Conservation (phyloP, 2,888 invertebrate genomes). For the Sceliomorpha sp. region DNA sequence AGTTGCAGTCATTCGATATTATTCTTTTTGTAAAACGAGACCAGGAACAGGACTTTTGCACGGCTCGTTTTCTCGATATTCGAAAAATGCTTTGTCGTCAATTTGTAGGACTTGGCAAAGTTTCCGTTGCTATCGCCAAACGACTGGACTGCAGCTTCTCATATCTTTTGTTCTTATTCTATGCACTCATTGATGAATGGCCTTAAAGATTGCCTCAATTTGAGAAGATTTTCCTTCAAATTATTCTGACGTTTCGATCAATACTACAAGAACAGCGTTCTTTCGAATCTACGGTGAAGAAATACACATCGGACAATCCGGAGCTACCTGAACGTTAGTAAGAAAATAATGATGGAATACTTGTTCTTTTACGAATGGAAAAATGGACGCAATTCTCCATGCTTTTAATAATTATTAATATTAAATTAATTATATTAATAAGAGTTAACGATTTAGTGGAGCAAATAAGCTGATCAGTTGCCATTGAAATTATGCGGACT, state of each 20-base stretch:
- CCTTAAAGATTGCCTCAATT: constrained; percentile 44
- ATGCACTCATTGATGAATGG: constrained; percentile 43
- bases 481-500: too few relatives aligned
- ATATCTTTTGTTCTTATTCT: constrained; percentile 49
- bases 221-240: constrained; percentile 25
- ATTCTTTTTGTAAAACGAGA: constrained; percentile 26
- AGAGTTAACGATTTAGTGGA: too few relatives aligned
- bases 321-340: too few relatives aligned
- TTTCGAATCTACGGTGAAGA: too few relatives aligned
- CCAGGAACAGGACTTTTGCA: constrained; percentile 45
- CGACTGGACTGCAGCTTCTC: constrained; percentile 42
- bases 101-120: constrained; percentile 52
- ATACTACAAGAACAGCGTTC: too few relatives aligned
- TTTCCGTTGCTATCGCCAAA: constrained; percentile 53
- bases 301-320: too few relatives aligned
- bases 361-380: too few relatives aligned
- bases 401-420: too few relatives aligned
- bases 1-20: constrained; percentile 31
- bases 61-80: constrained; percentile 48
- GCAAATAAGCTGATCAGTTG: too few relatives aligned
- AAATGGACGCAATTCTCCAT: too few relatives aligned
- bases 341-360: too few relatives aligned
- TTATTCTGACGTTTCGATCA: constrained; percentile 31
- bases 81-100: constrained; percentile 54
- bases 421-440: too few relatives aligned